Evolutionary conservation across 1,140 invertebrate species (phyloP), one percentile per base, ranked within the genome.

Genomic region (Ostrea edulis): DNA sequence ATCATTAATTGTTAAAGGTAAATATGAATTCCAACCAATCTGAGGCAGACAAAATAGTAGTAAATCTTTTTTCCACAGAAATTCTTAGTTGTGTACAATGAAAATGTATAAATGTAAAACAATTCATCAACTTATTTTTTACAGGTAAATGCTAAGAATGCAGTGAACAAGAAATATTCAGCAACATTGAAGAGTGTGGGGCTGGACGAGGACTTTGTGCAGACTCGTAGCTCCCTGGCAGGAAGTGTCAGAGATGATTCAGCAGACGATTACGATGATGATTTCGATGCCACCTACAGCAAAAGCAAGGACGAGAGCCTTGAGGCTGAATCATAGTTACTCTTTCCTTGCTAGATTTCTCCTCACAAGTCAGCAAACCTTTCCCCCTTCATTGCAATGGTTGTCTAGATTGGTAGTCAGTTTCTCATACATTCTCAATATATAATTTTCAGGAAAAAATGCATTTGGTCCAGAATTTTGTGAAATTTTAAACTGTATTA

Each of bases 121-220:
- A 44, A 44, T 44, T 5, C 35, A 44, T 44, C 35, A 44, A 44
- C 35, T 44, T 2, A 44, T 44, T 44, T 82, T 51, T 89, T 91
- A 20, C 86, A 94, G 93, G 87, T 87, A 87, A 94, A 92, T 88
- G 93, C 93, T 2, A 92, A 90, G 71, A 92, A 91, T 88, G 83
- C 85, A 62, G 93, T 92, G 35, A 92, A 93, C 81, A 94, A 92
- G 85, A 92, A 92, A 82, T 93, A 93, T 89, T 54, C 87, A n/a
- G 86, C 90, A 9, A 92, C 93, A 71, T 82, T 94, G n/a, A 90
- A 81, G 51, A 90, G 85, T 82, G 90, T 89, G 81, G 93, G 93
- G 20, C 51, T 94, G 8, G 88, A 92, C 86, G 93, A 94, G 87
- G 90, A 92, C 8, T 90, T 91, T 84, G 51, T 93, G 12, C 71